Evolutionary conservation across 2,888 invertebrate species (phyloP).

Genomic region (Linnaemya tessellans): DNA sequence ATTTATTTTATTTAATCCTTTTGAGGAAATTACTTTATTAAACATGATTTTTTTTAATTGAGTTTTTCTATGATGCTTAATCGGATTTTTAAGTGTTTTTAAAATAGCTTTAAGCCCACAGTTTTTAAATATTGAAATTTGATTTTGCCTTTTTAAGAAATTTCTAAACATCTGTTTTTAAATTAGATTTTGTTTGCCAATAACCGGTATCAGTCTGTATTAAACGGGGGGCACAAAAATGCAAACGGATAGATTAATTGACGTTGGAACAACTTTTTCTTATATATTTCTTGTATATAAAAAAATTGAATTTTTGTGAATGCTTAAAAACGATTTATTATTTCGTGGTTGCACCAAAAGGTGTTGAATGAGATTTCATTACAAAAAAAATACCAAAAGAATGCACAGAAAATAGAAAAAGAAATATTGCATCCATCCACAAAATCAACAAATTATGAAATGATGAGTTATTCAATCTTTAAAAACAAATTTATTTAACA

Average conservation of each 20-base stretch:
- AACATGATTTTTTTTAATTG: no score
- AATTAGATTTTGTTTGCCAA: background rate
- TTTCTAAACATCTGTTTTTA: slow-evolving; percentile 56
- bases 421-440: slow-evolving; percentile 52
- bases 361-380: slow-evolving; percentile 50
- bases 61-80: no score
- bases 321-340: slow-evolving; percentile 58
- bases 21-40: no score
- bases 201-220: slow-evolving; percentile 2
- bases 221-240: slow-evolving; percentile 42
- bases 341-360: slow-evolving; percentile 39
- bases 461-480: slow-evolving; percentile 46
- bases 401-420: slow-evolving; percentile 11
- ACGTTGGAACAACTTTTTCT: slow-evolving; percentile 27
- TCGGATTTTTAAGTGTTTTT: no score
- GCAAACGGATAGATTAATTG: slow-evolving; percentile 58
- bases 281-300: background rate
- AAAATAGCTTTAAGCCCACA: background rate
- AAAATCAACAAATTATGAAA: slow-evolving; percentile 51
- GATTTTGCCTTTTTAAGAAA: background rate
- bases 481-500: slow-evolving; percentile 27
- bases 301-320: slow-evolving; percentile 24
- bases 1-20: no score
- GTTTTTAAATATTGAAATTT: background rate
- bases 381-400: slow-evolving; percentile 5